These are phyloP conservation scores for Phenganax stokvisi DNA, from an alignment of 92 coral and sea anemone genomes.

Conservation along the genomic window DNA sequence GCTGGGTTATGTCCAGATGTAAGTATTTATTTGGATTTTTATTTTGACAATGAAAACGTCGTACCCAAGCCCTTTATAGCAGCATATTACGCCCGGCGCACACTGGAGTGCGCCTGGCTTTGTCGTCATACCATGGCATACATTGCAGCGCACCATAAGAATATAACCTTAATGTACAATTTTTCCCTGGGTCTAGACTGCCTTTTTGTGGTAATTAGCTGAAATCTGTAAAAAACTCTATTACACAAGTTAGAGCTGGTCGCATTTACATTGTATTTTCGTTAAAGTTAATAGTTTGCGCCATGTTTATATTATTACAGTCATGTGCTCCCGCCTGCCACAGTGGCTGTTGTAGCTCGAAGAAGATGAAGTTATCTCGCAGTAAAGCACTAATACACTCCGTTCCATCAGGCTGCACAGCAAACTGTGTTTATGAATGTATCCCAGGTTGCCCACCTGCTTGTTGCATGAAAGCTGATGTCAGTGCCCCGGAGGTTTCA, in stretches of 20 bases:
- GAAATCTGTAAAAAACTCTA: no score
- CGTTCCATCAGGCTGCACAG: slow-evolving; percentile 58
- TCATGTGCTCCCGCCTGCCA: slow-evolving; percentile 68
- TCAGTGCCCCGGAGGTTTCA: slow-evolving; percentile 13
- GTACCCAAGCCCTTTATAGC: no score
- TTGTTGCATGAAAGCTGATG: slow-evolving; percentile 43
- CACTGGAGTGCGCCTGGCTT: no score
- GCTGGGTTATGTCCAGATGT: slow-evolving; percentile 35
- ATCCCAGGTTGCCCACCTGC: slow-evolving; percentile 66
- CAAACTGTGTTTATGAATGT: slow-evolving; percentile 74
- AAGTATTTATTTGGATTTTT: slow-evolving; percentile 6
- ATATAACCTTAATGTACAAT: no score
- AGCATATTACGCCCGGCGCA: no score
- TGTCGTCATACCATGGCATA: no score
- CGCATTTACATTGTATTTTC: no score
- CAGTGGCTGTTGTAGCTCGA: slow-evolving; percentile 83
- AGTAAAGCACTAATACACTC: slow-evolving; percentile 40
- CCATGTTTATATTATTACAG: background rate
- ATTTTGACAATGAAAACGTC: background rate
- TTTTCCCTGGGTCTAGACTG: no score
- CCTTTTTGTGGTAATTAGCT: no score
- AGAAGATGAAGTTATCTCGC: slow-evolving; percentile 62
- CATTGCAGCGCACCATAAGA: no score
- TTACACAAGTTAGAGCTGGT: no score
- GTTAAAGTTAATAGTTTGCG: no score